Evolutionary conservation across 2,113 vertebrate species (phyloP).

Genomic region (Leptobrachium leishanense): DNA sequence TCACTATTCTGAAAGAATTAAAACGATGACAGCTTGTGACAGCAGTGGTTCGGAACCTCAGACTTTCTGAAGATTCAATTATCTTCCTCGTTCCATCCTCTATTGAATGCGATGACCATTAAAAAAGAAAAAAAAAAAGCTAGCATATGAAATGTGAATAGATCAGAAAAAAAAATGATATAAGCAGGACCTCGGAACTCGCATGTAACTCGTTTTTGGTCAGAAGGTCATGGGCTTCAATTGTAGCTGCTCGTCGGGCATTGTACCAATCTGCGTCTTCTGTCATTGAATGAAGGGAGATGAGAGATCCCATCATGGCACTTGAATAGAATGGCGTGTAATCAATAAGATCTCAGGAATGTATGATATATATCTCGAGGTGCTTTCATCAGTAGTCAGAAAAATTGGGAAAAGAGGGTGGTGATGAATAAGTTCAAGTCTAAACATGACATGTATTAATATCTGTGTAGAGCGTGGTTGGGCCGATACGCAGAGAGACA

Average conservation of each 20-base stretch:
- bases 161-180: neutral
- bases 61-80: conserved; percentile 45
- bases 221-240: conserved; percentile 13
- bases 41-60: conserved; percentile 32
- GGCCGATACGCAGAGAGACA: too few species aligned
- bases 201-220: neutral
- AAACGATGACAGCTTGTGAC: conserved; percentile 36
- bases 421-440: too few species aligned
- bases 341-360: too few species aligned
- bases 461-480: too few species aligned
- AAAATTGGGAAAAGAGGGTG: too few species aligned
- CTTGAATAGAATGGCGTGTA: neutral
- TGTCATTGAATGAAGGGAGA: neutral
- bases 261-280: neutral
- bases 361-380: too few species aligned
- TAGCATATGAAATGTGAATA: conserved; percentile 8
- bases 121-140: conserved; percentile 8
- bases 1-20: conserved; percentile 23
- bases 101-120: conserved; percentile 24
- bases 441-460: too few species aligned
- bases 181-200: neutral
- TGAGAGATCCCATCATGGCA: neutral
- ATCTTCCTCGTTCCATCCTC: conserved; percentile 24
- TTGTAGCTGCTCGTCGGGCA: neutral
- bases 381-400: too few species aligned